Conservation (phyloP, 1,140 invertebrate genomes). For the Bombus confusus region DNA sequence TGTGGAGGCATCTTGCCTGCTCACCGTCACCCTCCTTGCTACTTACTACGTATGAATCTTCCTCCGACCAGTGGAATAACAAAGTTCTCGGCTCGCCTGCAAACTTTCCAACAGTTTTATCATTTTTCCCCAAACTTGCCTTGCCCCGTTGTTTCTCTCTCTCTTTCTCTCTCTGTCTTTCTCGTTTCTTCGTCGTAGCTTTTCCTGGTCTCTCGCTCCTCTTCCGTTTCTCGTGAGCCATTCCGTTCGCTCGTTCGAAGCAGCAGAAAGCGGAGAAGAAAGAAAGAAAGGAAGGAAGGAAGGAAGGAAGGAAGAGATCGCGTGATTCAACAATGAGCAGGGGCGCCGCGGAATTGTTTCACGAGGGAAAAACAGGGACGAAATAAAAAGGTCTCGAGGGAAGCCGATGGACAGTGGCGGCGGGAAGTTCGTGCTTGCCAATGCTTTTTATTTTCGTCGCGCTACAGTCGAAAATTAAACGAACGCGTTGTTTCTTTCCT, state of each 20-base stretch:
- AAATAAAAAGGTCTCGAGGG: slow-evolving; percentile 33
- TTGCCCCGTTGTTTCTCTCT: background rate
- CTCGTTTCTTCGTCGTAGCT: background rate
- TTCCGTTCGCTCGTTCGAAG: background rate
- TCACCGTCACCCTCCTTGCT: slow-evolving; percentile 32
- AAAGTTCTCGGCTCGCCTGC: slow-evolving; percentile 50
- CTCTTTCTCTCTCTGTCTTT: too few species aligned
- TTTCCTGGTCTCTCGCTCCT: background rate
- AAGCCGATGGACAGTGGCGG: background rate
- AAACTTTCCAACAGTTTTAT: slow-evolving; percentile 63
- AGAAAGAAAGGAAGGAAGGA: too few species aligned
- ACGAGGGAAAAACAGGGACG: slow-evolving; percentile 4
- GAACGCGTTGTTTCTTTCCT: slow-evolving; percentile 12
- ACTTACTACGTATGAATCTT: slow-evolving; percentile 63
- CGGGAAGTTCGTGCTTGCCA: background rate
- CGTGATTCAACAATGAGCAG: slow-evolving; percentile 38
- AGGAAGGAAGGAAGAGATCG: background rate
- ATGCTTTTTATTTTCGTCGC: slow-evolving; percentile 22
- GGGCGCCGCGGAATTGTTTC: slow-evolving; percentile 46
- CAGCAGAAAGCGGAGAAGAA: too few species aligned
- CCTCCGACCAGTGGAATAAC: slow-evolving; percentile 55
- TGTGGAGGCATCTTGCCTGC: slow-evolving; percentile 42
- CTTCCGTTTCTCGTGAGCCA: background rate
- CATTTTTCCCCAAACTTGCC: slow-evolving; percentile 32
- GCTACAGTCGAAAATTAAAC: slow-evolving; percentile 46